Evolutionary conservation across 2,888 invertebrate species (phyloP).

Genomic region (Papilio protenor): DNA sequence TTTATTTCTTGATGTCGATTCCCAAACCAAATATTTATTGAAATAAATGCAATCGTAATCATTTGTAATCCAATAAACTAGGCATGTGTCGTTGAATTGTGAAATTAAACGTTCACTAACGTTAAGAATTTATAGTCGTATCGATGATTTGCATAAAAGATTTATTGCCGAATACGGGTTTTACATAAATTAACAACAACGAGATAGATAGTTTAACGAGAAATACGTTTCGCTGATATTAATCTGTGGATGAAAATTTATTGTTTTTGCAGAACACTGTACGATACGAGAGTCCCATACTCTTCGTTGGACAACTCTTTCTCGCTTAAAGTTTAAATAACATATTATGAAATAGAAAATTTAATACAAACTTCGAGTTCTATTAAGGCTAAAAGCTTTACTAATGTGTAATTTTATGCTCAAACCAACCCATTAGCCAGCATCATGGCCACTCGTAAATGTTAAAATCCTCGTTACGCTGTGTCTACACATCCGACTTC

Average conservation of each 20-base stretch:
- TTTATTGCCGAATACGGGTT: conserved; percentile 1
- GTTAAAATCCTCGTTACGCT: conserved; percentile 18
- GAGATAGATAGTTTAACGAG: conserved; percentile 3
- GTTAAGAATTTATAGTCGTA: conserved; percentile 16
- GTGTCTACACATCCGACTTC: conserved; percentile 8
- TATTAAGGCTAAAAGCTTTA: conserved; percentile 22
- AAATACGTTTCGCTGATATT: neutral
- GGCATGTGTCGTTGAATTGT: neutral
- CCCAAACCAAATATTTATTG: neutral
- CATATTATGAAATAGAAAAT: neutral
- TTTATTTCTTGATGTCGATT: neutral
- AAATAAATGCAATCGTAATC: neutral
- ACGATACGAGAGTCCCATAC: too few relatives aligned
- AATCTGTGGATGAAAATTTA: neutral
- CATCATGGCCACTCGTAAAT: conserved; percentile 29
- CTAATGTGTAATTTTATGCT: conserved; percentile 25
- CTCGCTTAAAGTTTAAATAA: neutral
- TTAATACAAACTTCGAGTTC: neutral
- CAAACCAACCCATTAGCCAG: conserved; percentile 18
- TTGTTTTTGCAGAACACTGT: neutral
- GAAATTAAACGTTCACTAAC: neutral
- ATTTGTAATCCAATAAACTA: conserved; percentile 1
- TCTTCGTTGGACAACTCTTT: too few relatives aligned
- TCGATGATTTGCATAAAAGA: conserved; percentile 1
- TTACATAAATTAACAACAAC: conserved; percentile 9